Percentiles rank a stretch among this genome's conserved stretches.
phyloP scores from a whole-genome alignment of 2,113 vertebrate genomes.

The Opisthocomus hoazin region DNA sequence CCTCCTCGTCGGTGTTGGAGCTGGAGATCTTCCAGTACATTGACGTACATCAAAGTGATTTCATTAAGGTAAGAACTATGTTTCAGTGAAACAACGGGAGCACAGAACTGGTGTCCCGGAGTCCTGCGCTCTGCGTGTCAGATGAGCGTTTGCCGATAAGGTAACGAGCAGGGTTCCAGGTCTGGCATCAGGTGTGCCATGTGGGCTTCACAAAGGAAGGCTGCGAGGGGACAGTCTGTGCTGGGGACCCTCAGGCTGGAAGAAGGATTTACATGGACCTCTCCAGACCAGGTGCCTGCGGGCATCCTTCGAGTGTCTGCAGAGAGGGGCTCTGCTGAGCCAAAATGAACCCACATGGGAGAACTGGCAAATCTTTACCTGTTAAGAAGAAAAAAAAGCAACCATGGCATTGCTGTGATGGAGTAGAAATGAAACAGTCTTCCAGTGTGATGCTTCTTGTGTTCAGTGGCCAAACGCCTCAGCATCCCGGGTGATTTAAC shows the following conservation, averaged over 20 bases:
- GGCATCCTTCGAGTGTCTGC: background rate
- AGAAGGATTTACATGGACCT: background rate
- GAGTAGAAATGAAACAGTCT: background rate
- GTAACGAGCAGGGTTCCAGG: background rate
- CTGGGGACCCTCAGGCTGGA: background rate
- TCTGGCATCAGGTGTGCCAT: background rate
- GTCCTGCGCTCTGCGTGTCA: fast-evolving
- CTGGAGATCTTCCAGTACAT: slow-evolving; percentile 55
- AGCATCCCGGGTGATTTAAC: background rate
- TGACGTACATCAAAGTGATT: slow-evolving; percentile 62
- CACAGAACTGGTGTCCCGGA: background rate
- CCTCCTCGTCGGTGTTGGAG: background rate
- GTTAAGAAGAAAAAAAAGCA: background rate
- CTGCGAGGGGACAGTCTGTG: background rate
- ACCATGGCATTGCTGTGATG: fast-evolving
- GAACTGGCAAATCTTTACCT: background rate
- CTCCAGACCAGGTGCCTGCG: too few relatives aligned
- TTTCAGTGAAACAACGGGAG: background rate
- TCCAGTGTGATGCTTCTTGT: background rate
- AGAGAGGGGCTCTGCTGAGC: background rate
- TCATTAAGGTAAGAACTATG: slow-evolving; percentile 56
- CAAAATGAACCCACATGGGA: background rate
- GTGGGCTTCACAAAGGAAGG: background rate
- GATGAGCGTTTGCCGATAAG: background rate
- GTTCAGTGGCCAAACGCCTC: background rate